phyloP scores from a whole-genome alignment of 2,113 vertebrate species.

The Corythornis madagascariensis region DNA sequence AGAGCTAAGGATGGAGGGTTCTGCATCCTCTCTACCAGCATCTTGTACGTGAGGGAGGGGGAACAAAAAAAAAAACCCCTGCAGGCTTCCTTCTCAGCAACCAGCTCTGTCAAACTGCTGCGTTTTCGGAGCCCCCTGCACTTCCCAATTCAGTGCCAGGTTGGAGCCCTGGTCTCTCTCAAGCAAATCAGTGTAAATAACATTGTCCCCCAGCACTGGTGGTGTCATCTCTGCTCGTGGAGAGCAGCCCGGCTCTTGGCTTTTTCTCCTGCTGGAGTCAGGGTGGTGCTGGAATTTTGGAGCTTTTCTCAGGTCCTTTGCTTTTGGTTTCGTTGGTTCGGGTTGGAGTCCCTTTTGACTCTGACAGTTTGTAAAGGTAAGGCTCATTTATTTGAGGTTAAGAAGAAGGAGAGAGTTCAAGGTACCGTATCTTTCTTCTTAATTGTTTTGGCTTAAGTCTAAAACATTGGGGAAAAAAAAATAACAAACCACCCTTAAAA shows the following conservation, averaged over 20 bases:
- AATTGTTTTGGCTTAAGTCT: constrained; percentile 55
- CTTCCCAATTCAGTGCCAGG: neutral
- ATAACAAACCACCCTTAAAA: neutral
- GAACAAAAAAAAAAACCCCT: no score
- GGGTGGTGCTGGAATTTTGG: constrained; percentile 34
- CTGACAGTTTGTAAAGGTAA: constrained; percentile 39
- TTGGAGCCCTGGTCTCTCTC: neutral
- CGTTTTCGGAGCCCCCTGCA: neutral
- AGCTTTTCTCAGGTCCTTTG: neutral
- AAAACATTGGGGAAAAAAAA: neutral
- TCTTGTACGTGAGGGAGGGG: neutral
- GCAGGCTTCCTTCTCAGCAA: neutral
- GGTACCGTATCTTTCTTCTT: constrained; percentile 67
- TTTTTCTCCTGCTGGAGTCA: constrained; percentile 36
- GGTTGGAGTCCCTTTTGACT: constrained; percentile 25
- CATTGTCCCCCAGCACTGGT: neutral
- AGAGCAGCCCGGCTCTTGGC: constrained; percentile 9
- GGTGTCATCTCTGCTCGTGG: constrained; percentile 33
- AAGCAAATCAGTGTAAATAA: constrained; percentile 41
- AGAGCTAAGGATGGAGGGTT: neutral
- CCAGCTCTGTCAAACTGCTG: constrained; percentile 6
- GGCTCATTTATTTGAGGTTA: constrained; percentile 51
- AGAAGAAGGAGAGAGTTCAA: constrained; percentile 67
- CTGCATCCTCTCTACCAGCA: neutral
- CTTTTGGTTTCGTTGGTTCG: neutral